Conservation (phyloP, 2,113 vertebrate species). For the Chaetodon trifascialis region DNA sequence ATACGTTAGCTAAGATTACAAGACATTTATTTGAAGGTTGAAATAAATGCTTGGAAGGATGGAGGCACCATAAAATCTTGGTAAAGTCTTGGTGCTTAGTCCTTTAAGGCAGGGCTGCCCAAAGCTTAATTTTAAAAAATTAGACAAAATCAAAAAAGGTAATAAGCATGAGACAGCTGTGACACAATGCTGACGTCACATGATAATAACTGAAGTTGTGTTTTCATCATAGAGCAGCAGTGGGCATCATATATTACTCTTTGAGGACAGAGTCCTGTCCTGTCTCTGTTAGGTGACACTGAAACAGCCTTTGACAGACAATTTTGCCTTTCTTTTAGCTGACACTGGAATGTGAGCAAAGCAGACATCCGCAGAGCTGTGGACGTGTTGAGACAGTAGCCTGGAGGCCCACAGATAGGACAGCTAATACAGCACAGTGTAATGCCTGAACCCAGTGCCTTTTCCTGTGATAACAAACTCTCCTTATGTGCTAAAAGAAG, state of each 20-base stretch:
- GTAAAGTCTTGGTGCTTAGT: neutral
- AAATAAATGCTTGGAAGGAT: neutral
- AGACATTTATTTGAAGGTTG: neutral
- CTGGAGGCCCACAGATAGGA: conserved; percentile 37
- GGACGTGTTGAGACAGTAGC: conserved; percentile 80
- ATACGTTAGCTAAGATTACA: neutral
- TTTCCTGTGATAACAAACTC: conserved; percentile 10
- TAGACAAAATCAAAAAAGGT: too few species aligned
- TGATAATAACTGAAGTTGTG: neutral
- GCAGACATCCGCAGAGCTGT: conserved; percentile 49
- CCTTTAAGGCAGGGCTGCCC: neutral
- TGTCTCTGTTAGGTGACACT: conserved; percentile 26
- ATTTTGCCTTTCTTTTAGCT: conserved; percentile 62
- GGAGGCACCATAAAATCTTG: neutral
- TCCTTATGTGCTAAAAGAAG: neutral
- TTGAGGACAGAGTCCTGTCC: neutral
- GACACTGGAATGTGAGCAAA: conserved; percentile 74
- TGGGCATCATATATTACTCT: neutral
- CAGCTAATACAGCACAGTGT: conserved; percentile 15
- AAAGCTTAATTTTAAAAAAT: too few species aligned
- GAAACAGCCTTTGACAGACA: conserved; percentile 43
- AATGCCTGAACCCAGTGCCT: conserved; percentile 1
- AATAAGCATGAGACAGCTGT: conserved; percentile 1
- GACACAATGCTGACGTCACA: neutral
- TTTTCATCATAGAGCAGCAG: conserved; percentile 11